A percentile compares a stretch with the other conserved stretches of the same genome.
phyloP scores from a whole-genome alignment of 2,113 vertebrate species.

The Malaclemys terrapin region DNA sequence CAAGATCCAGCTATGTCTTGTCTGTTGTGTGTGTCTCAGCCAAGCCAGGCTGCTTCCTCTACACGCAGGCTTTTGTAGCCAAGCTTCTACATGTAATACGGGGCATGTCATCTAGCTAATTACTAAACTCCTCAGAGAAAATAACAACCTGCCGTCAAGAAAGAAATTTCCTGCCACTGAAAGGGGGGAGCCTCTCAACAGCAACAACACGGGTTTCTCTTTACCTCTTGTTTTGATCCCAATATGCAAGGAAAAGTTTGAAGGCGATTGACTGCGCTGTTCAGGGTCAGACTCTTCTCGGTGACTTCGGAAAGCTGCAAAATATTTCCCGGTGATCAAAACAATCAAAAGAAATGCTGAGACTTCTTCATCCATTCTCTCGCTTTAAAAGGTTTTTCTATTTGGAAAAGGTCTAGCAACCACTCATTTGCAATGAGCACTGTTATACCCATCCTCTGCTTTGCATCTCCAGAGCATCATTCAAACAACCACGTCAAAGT shows the following conservation, averaged over 20 bases:
- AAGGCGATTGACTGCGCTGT: not conserved
- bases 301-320: not conserved
- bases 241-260: not conserved
- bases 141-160: not conserved
- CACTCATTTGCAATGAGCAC: not conserved
- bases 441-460: not conserved
- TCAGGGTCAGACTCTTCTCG: not conserved
- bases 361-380: not conserved
- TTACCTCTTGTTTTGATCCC: not conserved
- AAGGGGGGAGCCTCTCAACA: not conserved
- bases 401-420: not conserved
- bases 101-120: not conserved
- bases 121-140: not conserved
- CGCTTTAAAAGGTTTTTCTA: not conserved
- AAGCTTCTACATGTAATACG: not conserved
- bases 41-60: not conserved
- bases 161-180: not conserved
- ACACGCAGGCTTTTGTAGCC: not conserved
- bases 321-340: not conserved
- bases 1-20: not conserved
- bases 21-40: not conserved
- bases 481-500: not conserved
- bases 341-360: not conserved
- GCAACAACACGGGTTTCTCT: not conserved
- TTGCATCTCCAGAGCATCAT: not conserved